phyloP scores from a whole-genome alignment of 1,140 invertebrate genomes.

The Lithobius niger region DNA sequence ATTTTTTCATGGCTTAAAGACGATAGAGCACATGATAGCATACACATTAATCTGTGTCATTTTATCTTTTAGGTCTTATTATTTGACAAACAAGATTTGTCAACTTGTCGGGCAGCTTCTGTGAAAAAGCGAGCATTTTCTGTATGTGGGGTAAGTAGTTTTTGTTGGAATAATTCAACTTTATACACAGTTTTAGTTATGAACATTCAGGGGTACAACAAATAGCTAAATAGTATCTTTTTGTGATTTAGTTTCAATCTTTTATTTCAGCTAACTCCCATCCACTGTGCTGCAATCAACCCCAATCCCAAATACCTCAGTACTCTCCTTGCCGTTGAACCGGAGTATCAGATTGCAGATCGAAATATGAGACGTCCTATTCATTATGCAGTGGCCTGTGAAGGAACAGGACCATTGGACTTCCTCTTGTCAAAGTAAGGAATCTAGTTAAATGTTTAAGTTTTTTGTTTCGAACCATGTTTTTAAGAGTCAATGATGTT shows the following conservation, averaged over 20 bases:
- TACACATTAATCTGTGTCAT: too few relatives aligned
- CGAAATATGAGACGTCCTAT: slow-evolving; percentile 31
- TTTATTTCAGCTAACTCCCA: slow-evolving; percentile 33
- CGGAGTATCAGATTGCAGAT: slow-evolving; percentile 36
- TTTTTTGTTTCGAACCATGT: too few relatives aligned
- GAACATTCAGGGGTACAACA: too few relatives aligned
- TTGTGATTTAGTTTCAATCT: not conserved
- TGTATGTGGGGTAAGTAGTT: slow-evolving; percentile 26
- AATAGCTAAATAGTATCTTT: not conserved
- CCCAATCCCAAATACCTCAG: slow-evolving; percentile 36
- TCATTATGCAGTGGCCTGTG: slow-evolving; percentile 40
- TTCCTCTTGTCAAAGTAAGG: slow-evolving; percentile 26
- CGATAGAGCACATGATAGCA: too few relatives aligned
- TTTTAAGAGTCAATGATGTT: too few relatives aligned
- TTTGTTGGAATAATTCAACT: too few relatives aligned
- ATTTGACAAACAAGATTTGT: slow-evolving; percentile 29
- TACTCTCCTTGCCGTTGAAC: slow-evolving; percentile 28
- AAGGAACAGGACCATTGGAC: slow-evolving; percentile 34
- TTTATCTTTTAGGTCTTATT: slow-evolving; percentile 27
- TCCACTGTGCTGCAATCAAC: slow-evolving; percentile 42
- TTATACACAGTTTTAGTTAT: too few relatives aligned
- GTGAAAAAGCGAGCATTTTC: slow-evolving; percentile 32
- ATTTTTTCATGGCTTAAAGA: too few relatives aligned
- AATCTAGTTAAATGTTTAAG: too few relatives aligned
- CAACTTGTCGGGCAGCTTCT: slow-evolving; percentile 28